Evolutionary conservation across 2,113 vertebrate genomes (phyloP).

Genomic region (Cervus canadensis): DNA sequence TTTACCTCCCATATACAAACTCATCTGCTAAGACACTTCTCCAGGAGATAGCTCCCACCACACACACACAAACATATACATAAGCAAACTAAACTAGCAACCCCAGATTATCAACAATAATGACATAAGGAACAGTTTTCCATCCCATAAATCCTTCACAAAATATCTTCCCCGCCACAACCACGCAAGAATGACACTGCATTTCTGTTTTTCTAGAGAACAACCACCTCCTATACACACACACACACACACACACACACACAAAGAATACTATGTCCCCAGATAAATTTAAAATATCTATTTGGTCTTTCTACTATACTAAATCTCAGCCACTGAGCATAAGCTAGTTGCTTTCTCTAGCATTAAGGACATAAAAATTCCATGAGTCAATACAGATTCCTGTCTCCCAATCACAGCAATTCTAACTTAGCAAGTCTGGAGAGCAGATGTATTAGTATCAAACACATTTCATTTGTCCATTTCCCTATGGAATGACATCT

Average conservation of each 20-base stretch:
- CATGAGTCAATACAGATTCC: not conserved
- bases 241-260: rapidly evolving
- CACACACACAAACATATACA: not conserved
- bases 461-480: not conserved
- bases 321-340: not conserved
- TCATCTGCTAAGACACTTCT: not conserved
- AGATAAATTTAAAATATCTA: not conserved
- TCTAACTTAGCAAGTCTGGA: not conserved
- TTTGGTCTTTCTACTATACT: not conserved
- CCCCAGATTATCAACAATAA: not conserved
- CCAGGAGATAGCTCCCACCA: not conserved
- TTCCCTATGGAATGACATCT: not conserved
- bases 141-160: not conserved
- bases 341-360: not conserved
- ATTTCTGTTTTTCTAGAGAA: not conserved
- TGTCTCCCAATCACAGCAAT: not conserved
- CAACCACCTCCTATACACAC: not conserved
- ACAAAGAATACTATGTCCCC: not conserved
- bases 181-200: not conserved
- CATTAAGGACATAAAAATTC: not conserved
- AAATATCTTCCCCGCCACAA: not conserved
- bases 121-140: not conserved
- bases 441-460: not conserved
- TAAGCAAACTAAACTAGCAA: not conserved
- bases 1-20: not conserved